A percentile compares a stretch with the other conserved stretches of the same genome.
Evolutionary conservation across 2,113 vertebrate genomes (phyloP).

Genomic region (Phoxinus phoxinus): DNA sequence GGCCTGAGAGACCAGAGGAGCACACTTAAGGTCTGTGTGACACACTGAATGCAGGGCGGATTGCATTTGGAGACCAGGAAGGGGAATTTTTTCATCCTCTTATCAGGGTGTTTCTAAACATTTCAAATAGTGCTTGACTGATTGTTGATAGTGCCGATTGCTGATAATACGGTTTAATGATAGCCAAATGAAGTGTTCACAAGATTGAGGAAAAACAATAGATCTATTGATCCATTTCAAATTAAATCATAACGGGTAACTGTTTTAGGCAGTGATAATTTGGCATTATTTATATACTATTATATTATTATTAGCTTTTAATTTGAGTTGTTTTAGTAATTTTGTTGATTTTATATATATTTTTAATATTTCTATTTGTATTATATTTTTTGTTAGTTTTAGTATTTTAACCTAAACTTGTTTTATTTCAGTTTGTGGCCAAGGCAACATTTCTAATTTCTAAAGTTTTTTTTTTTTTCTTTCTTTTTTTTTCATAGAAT

Average conservation of each 20-base stretch:
- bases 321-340: not conserved
- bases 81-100: not conserved
- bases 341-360: not conserved
- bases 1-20: conserved; percentile 92
- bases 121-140: conserved; percentile 3
- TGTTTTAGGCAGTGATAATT: not conserved
- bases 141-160: not conserved
- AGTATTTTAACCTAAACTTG: not conserved
- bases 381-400: no score
- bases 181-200: not conserved
- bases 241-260: no score
- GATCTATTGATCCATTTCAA: not conserved
- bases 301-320: not conserved
- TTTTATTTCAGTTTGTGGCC: not conserved
- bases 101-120: conserved; percentile 25
- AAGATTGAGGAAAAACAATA: not conserved
- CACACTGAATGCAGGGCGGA: not conserved
- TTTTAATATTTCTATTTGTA: no score
- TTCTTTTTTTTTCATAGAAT: not conserved
- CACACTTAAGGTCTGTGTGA: conserved; percentile 85
- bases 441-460: not conserved
- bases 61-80: not conserved
- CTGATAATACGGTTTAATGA: not conserved
- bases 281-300: not conserved
- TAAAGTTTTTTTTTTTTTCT: no score